Conservation (phyloP, 2,797 vertebrate genomes). For the Sebastes oblongus region DNA sequence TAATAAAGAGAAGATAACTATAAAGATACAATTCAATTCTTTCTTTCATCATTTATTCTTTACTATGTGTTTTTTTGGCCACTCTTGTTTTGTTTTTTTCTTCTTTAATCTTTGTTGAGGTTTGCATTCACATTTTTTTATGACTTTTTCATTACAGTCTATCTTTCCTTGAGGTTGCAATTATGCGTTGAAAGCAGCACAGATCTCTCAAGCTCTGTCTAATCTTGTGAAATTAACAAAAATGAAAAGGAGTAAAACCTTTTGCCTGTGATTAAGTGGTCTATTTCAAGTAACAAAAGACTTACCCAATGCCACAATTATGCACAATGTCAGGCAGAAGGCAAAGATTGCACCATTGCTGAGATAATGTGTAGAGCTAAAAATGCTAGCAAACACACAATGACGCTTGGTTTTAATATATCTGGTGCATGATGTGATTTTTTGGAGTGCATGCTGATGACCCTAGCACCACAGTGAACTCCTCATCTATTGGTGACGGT, state of each 20-base stretch:
- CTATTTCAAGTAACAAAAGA: slow-evolving; percentile 1
- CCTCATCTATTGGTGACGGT: slow-evolving; percentile 13
- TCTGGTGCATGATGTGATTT: neutral
- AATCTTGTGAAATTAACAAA: slow-evolving; percentile 18
- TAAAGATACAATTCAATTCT: neutral
- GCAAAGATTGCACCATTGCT: neutral
- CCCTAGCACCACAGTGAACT: slow-evolving; percentile 9
- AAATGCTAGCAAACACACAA: neutral
- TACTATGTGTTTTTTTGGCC: neutral
- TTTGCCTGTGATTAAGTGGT: slow-evolving; percentile 23
- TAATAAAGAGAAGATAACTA: neutral
- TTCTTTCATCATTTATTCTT: neutral
- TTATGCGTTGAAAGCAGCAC: neutral
- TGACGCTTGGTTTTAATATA: neutral
- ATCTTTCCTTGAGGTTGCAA: slow-evolving; percentile 9
- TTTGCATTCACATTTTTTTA: slow-evolving; percentile 3
- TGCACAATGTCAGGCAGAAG: neutral
- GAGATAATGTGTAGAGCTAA: neutral
- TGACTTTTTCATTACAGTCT: slow-evolving; percentile 19
- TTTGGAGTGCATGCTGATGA: slow-evolving; percentile 10
- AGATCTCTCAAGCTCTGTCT: neutral
- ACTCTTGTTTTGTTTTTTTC: neutral
- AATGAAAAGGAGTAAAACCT: slow-evolving; percentile 14
- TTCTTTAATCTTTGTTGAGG: slow-evolving; percentile 7
- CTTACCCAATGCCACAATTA: neutral